Percentiles rank a stretch among this genome's conserved stretches.
phyloP scores from a whole-genome alignment of 92 coral and sea anemone species.

The Palythoa caribaeorum region DNA sequence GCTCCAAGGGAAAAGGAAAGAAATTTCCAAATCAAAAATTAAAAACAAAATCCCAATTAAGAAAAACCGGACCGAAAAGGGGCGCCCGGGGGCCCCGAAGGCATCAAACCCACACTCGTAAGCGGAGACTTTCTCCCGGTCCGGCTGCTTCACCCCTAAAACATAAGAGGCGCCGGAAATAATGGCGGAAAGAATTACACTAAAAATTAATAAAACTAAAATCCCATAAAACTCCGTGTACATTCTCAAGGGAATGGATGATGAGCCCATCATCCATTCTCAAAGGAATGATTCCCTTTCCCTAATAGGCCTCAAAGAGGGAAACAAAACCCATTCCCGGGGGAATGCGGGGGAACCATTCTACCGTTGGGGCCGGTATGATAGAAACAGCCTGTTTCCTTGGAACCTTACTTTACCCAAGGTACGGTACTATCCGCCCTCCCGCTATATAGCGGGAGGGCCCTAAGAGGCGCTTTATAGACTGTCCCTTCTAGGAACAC shows the following conservation, averaged over 20 bases:
- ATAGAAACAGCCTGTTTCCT: constrained; percentile 8
- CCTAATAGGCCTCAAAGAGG: neutral
- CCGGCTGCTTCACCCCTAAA: constrained; percentile 82
- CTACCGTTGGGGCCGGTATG: constrained; percentile 21
- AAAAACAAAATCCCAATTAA: constrained; percentile 79
- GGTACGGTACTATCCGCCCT: neutral
- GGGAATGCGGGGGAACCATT: constrained; percentile 38
- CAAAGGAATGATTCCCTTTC: constrained; percentile 19
- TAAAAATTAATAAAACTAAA: constrained; percentile 76
- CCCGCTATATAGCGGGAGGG: too few relatives aligned
- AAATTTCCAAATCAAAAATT: constrained; percentile 82
- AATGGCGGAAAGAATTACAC: constrained; percentile 76
- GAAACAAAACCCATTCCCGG: constrained; percentile 8
- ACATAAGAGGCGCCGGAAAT: constrained; percentile 80
- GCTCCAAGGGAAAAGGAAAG: constrained; percentile 80
- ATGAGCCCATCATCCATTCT: constrained; percentile 7
- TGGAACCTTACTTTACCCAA: neutral
- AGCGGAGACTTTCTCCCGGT: constrained; percentile 84
- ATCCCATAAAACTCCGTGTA: constrained; percentile 41
- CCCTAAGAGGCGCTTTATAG: too few relatives aligned
- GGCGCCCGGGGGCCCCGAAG: constrained; percentile 76
- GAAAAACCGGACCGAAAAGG: constrained; percentile 84
- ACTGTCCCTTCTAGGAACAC: neutral
- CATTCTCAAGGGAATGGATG: constrained; percentile 29
- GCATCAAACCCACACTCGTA: constrained; percentile 87